These are phyloP conservation scores for Leptinotarsa peninsularis DNA, from an alignment of 2,888 invertebrate genomes.

Conservation along the genomic window DNA sequence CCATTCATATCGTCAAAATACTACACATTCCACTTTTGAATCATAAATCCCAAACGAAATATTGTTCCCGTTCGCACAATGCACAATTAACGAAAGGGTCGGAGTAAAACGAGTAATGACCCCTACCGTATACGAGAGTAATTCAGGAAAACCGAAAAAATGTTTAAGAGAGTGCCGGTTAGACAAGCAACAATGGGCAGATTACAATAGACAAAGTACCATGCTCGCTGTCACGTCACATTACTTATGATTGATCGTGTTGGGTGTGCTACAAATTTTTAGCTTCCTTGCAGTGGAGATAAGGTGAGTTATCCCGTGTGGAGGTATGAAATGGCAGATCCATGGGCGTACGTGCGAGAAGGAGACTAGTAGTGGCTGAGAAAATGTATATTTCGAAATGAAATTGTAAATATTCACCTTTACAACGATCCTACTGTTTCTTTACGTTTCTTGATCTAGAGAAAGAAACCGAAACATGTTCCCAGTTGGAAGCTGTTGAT, in stretches of 20 bases:
- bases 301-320: constrained; percentile 52
- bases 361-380: background rate
- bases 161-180: constrained; percentile 60
- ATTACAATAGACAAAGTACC: constrained; percentile 67
- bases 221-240: constrained; percentile 67
- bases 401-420: no score
- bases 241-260: constrained; percentile 66
- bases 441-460: no score
- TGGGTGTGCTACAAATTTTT: constrained; percentile 52
- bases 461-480: no score
- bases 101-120: constrained; percentile 52
- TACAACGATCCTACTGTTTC: no score
- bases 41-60: constrained; percentile 37
- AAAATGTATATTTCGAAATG: no score
- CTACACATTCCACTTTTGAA: constrained; percentile 21
- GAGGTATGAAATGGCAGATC: constrained; percentile 34
- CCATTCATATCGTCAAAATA: constrained; percentile 26
- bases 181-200: constrained; percentile 64
- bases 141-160: constrained; percentile 62
- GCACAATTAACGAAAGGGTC: constrained; percentile 54
- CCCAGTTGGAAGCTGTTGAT: no score
- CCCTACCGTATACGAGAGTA: constrained; percentile 48
- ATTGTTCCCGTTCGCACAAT: constrained; percentile 50
- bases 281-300: constrained; percentile 52
- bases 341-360: constrained; percentile 33